Percentiles rank a stretch among this genome's conserved stretches.
Conservation (phyloP, 2,113 vertebrate species). For the Ptilorrhoa leucosticta region DNA sequence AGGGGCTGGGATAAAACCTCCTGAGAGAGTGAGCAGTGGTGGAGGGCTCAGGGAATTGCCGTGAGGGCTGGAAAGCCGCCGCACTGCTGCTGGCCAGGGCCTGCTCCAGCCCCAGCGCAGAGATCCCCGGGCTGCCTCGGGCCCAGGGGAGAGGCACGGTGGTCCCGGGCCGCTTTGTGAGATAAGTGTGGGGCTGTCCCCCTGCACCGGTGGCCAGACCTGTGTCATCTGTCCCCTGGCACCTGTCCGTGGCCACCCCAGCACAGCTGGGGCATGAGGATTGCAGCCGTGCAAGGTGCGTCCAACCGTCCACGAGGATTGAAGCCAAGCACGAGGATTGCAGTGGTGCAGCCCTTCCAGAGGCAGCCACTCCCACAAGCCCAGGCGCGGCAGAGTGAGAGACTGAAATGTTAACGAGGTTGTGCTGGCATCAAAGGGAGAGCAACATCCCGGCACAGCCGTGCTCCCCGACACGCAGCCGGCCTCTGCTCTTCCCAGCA, state of each 20-base stretch:
- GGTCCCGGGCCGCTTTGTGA: accelerated
- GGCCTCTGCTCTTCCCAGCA: background rate
- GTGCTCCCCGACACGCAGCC: accelerated
- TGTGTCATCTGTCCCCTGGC: background rate
- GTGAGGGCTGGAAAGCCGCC: accelerated
- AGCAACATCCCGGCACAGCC: accelerated
- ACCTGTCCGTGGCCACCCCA: background rate
- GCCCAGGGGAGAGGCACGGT: background rate
- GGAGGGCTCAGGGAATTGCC: background rate
- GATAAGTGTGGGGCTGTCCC: background rate
- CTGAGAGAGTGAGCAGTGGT: accelerated
- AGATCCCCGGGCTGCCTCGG: accelerated
- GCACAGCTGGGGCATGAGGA: background rate
- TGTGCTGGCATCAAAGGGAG: no score
- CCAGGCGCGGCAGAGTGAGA: background rate
- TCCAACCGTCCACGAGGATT: accelerated
- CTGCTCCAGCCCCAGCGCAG: background rate
- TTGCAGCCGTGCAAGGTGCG: background rate
- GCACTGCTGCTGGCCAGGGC: background rate
- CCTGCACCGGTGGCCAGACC: accelerated
- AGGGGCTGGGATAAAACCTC: background rate
- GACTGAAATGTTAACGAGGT: background rate
- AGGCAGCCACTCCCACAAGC: accelerated
- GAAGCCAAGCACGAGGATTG: accelerated
- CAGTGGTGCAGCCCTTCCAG: background rate